These are phyloP conservation scores for Camarhynchus parvulus DNA, from an alignment of 2,113 vertebrate species.

Conservation along the genomic window DNA sequence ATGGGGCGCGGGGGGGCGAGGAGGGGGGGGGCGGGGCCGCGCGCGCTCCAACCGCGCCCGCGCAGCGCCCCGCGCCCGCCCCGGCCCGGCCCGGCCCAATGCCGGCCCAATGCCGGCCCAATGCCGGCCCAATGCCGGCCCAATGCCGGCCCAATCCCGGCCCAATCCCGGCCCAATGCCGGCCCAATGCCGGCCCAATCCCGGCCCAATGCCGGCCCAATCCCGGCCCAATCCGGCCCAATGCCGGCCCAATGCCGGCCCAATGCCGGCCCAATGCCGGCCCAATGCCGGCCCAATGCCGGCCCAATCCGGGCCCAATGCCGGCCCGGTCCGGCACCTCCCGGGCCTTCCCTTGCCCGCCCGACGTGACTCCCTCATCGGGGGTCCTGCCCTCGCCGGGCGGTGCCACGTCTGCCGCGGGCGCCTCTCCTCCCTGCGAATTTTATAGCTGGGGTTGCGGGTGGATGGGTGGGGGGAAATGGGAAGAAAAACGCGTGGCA, in stretches of 20 bases:
- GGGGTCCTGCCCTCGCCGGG: neutral
- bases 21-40: neutral
- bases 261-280: too few species aligned
- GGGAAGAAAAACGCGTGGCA: constrained; percentile 47
- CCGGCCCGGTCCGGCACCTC: neutral
- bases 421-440: neutral
- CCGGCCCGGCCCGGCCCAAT: too few species aligned
- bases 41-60: neutral
- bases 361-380: neutral
- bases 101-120: too few species aligned
- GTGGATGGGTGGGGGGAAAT: neutral
- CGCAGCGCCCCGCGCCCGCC: neutral
- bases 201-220: too few species aligned
- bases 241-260: too few species aligned
- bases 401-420: neutral
- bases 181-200: too few species aligned
- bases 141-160: neutral
- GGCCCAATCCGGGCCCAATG: too few species aligned
- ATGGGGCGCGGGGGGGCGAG: too few species aligned
- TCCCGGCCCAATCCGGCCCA: too few species aligned
- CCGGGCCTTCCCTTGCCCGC: neutral
- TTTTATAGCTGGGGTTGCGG: neutral
- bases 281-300: too few species aligned
- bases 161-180: too few species aligned
- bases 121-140: too few species aligned